Evolutionary conservation across 2,113 vertebrate species (phyloP).

Genomic region (Muntiacus reevesi): DNA sequence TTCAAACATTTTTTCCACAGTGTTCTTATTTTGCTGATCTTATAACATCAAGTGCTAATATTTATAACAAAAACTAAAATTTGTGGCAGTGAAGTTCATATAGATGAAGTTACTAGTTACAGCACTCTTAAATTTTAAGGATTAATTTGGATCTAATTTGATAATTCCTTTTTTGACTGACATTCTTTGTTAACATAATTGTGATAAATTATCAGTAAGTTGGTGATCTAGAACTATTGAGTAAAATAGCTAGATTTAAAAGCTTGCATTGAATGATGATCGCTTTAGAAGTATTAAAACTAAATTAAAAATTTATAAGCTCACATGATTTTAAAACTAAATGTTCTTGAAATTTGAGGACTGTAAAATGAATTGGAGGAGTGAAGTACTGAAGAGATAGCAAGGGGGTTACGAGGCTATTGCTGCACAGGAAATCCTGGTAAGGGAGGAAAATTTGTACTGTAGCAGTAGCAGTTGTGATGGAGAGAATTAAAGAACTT

Average conservation of each 20-base stretch:
- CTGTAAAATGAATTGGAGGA: neutral
- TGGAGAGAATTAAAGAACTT: neutral
- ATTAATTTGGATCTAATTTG: slow-evolving; percentile 14
- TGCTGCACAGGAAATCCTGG: neutral
- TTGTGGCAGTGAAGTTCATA: neutral
- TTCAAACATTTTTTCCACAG: neutral
- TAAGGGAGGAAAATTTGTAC: neutral
- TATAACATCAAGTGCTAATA: neutral
- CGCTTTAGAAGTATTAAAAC: neutral
- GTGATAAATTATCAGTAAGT: neutral
- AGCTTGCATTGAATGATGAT: neutral
- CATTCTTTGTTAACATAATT: neutral
- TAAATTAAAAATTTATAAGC: neutral
- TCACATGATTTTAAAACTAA: neutral
- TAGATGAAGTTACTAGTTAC: neutral
- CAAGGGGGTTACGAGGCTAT: neutral
- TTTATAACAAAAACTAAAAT: neutral
- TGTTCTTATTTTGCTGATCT: slow-evolving; percentile 25
- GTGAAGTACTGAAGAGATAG: neutral
- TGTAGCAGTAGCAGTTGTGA: neutral
- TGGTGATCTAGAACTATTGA: neutral
- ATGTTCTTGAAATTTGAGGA: neutral
- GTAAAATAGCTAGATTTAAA: neutral
- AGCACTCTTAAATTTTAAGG: neutral
- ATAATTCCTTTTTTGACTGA: neutral